Base-by-base conservation (phyloP, 2,797 vertebrate genomes). In the Carcharodon carcharias region DNA sequence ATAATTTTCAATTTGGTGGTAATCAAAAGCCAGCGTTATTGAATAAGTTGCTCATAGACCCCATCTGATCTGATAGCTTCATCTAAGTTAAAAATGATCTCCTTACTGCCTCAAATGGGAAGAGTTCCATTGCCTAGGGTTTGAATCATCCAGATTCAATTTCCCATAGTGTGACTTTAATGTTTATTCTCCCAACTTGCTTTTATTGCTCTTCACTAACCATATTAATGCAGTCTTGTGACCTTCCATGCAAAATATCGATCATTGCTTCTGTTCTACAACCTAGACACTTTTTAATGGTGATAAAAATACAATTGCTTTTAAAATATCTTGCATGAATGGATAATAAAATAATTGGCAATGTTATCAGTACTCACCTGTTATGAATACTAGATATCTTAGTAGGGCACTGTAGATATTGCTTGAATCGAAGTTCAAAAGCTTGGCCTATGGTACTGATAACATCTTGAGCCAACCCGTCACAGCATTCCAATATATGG, bases 391-490 rank as follows among this genome's bases (percentile, higher is more conserved):
- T 97, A n/a, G 99, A 97, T 87, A 98, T 97, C 97, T 99, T 99
- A 96, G 99, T 98, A 96, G 99, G 99, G 97, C 99, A 99, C 97
- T 98, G 98, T 96, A 99, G 97, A 96, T 99, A 99, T 97, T 99
- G 99, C 98, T 99, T 99, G 98, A 99, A 99, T 97, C 99, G 99
- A 96, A 99, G 98, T 97, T 99, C 99, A 1, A 99, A 99, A 0
- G 99, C 99, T 98, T 99, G 99, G 96, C 99, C 99, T 7, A 99
- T 99, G 96, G 99, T 99, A 96, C 98, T 98, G 97, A 99, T 99
- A 96, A 99, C 99, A 95, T 99, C 99, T 97, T 99, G 99, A 96
- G 99, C 99, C 97, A 99, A 97, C 87, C 99, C 98, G 1, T 99
- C 99, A 50, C 98, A 98, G 97, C 99, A 99, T 97, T 99, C 99